Conservation (phyloP, 2,797 vertebrate species). For the Hirundo rustica region DNA sequence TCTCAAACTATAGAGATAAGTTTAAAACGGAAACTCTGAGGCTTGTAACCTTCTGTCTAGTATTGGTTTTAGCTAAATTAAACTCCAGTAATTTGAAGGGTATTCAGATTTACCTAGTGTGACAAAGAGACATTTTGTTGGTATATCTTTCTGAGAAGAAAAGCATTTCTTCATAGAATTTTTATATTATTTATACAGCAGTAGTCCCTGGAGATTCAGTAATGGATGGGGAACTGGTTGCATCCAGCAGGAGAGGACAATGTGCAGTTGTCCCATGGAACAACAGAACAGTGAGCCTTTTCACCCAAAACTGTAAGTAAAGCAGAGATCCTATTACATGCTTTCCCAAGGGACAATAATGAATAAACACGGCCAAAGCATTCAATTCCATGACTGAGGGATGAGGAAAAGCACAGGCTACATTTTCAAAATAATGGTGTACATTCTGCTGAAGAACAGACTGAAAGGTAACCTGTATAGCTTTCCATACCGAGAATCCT, state of each 20-base stretch:
- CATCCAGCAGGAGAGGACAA: background rate
- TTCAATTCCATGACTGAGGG: background rate
- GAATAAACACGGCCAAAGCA: background rate
- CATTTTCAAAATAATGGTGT: background rate
- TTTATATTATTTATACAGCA: background rate
- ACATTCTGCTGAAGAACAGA: background rate
- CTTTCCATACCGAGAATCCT: background rate
- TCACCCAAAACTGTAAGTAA: background rate
- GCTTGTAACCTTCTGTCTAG: background rate
- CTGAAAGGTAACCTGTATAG: background rate
- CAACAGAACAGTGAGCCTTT: background rate
- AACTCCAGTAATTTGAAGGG: background rate
- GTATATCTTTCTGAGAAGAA: background rate
- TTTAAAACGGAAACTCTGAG: background rate
- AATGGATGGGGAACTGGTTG: background rate
- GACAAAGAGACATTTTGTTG: background rate
- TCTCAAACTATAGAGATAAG: background rate
- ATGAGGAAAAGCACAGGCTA: background rate
- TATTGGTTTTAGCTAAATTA: background rate
- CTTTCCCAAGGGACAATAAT: background rate
- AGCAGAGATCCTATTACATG: background rate
- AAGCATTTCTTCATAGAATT: background rate
- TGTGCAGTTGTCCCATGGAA: background rate
- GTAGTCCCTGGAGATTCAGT: background rate
- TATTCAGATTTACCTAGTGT: background rate